Base-by-base conservation (phyloP, 2,113 vertebrate species). In the Azemiops feae region DNA sequence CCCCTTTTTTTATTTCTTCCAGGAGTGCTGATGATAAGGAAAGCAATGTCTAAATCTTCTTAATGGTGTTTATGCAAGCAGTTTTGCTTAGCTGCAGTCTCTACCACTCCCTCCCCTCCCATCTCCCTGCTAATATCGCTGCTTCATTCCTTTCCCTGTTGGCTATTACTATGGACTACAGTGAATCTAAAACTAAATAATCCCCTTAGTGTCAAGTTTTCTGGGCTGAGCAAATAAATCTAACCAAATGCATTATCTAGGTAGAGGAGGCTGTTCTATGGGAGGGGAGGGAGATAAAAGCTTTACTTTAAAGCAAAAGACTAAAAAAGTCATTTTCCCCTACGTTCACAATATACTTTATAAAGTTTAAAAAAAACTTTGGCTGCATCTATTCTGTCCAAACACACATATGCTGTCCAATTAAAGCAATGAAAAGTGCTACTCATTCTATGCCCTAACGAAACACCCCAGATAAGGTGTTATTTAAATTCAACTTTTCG, bases 201-300 rank as follows among this genome's bases (percentile, higher is more conserved):
- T 99, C 99, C 99, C 98, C 98, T 99, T 98, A 99, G 98, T 98
- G 97, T 98, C 98, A 98, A 98, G 98, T 98, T 98, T 98, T 98
- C 97, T 97, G 98, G 97, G 97, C 98, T 98, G 97, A 98, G 97
- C 97, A 98, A 98, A 98, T 98, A 98, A 98, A 98, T 97, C 98
- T 98, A 98, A 98, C 98, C 98, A 98, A 98, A 98, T 98, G 98
- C 97, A 97, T 98, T 98, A 98, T 99, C 99, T 97, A 97, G 99
- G 99, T 98, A 95, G 98, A 97, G 96, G 97, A 98, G 97, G 96
- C 97, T 97, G 97, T 97, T 97, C 97, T 98, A 97, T 97, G 96
- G 95, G 96, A 97, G 94, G 91, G 74, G 47, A 87, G 87, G 95
- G 96, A 96, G 96, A 97, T 97, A 98, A 98, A 98, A 98, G 97